phyloP scores from a whole-genome alignment of 1,140 invertebrate genomes.

The Procambarus clarkii region DNA sequence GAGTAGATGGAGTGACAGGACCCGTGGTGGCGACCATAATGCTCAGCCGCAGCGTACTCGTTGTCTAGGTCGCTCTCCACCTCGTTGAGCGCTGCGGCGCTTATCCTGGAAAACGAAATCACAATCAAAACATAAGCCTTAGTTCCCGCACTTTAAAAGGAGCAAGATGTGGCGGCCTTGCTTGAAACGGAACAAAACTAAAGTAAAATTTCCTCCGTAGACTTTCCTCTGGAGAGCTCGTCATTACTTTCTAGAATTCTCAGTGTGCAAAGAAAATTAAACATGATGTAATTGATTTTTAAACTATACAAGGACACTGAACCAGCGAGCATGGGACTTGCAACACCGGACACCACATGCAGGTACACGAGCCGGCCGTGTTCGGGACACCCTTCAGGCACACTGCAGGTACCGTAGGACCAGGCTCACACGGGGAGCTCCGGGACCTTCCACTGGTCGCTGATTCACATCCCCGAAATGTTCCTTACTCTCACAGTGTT shows the following conservation, averaged over 20 bases:
- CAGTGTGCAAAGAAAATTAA: neutral
- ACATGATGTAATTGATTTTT: neutral
- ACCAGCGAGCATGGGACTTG: neutral
- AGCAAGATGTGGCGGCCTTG: neutral
- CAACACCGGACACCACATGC: too few species aligned
- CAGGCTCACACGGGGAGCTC: too few species aligned
- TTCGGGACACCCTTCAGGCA: too few species aligned
- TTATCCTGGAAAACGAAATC: neutral
- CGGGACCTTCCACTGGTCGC: too few species aligned
- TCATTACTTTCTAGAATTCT: too few species aligned
- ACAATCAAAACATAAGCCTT: neutral
- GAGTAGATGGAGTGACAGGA: slow-evolving; percentile 39
- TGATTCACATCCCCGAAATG: too few species aligned
- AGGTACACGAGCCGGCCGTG: too few species aligned
- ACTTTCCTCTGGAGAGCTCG: too few species aligned
- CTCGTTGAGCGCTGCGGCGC: neutral
- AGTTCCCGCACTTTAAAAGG: neutral
- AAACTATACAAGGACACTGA: neutral
- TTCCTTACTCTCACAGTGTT: too few species aligned
- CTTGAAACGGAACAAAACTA: neutral
- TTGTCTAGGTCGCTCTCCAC: neutral
- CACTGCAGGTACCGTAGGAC: too few species aligned
- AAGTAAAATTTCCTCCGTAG: neutral
- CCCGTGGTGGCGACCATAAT: slow-evolving; percentile 46
- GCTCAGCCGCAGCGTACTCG: slow-evolving; percentile 42